Evolutionary conservation across 2,113 vertebrate genomes (phyloP).

Genomic region (Vicugna pacos): DNA sequence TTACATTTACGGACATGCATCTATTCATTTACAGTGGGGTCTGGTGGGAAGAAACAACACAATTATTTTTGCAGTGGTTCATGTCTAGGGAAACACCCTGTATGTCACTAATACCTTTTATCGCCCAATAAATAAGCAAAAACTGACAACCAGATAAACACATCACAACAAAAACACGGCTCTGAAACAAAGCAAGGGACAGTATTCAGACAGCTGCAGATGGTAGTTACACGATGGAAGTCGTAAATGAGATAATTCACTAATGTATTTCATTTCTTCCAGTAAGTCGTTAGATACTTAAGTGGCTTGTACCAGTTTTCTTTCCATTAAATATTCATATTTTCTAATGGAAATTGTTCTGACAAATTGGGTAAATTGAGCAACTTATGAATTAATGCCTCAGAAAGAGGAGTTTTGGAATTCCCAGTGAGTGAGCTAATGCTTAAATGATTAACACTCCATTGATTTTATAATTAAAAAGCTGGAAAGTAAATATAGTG

Average conservation of each 20-base stretch:
- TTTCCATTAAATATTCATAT: slow-evolving; percentile 90
- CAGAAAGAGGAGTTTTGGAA: slow-evolving; percentile 84
- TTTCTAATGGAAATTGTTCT: slow-evolving; percentile 89
- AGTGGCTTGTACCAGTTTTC: slow-evolving; percentile 85
- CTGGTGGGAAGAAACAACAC: background rate
- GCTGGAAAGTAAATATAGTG: slow-evolving; percentile 83
- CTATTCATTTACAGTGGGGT: background rate
- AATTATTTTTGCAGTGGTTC: background rate
- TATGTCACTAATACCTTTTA: background rate
- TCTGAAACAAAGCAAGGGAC: background rate
- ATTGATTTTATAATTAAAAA: slow-evolving; percentile 90
- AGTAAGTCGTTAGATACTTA: slow-evolving; percentile 87
- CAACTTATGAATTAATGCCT: slow-evolving; percentile 85
- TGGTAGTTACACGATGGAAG: slow-evolving; percentile 63
- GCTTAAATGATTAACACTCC: slow-evolving; percentile 87
- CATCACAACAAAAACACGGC: background rate
- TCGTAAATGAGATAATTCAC: slow-evolving; percentile 71
- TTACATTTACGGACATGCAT: background rate
- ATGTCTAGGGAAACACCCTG: background rate
- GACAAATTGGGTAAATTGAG: slow-evolving; percentile 87
- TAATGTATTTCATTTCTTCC: slow-evolving; percentile 82
- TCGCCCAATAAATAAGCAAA: slow-evolving; percentile 21
- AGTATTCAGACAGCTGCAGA: background rate
- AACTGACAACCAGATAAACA: background rate
- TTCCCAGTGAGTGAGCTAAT: slow-evolving; percentile 82